These are phyloP conservation scores for Lemur catta DNA, from an alignment of 2,797 vertebrate species.

Conservation along the genomic window DNA sequence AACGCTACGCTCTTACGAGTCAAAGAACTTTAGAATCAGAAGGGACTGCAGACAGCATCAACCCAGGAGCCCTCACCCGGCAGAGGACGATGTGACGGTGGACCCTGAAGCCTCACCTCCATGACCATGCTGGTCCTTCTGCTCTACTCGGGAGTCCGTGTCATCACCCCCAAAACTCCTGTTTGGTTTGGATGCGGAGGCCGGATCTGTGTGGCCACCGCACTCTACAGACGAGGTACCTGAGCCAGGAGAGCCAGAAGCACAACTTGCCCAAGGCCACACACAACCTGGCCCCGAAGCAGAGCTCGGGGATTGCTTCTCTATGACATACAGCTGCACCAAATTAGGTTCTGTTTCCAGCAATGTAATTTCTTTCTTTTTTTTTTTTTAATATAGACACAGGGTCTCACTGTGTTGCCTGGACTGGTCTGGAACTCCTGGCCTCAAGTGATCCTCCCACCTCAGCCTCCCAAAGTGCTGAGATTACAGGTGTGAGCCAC, in stretches of 20 bases:
- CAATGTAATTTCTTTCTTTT: neutral
- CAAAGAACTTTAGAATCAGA: neutral
- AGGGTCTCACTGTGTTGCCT: neutral
- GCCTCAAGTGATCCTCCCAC: neutral
- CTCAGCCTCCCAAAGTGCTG: neutral
- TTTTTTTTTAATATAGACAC: neutral
- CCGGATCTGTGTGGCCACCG: neutral
- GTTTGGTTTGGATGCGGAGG: neutral
- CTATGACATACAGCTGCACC: neutral
- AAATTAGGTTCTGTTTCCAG: neutral
- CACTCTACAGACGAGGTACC: neutral
- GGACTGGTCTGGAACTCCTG: neutral
- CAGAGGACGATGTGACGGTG: accelerated
- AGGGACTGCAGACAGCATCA: neutral
- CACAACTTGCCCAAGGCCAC: neutral
- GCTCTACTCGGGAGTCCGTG: neutral
- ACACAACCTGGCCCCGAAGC: neutral
- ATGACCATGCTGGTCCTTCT: neutral
- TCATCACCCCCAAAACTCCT: neutral
- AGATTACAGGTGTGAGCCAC: neutral
- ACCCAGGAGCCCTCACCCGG: neutral
- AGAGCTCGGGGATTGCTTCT: neutral
- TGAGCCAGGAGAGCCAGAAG: neutral
- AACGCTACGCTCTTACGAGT: neutral
- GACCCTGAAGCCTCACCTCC: neutral